phyloP scores from a whole-genome alignment of 2,113 vertebrate species.

The Trinectes maculatus region DNA sequence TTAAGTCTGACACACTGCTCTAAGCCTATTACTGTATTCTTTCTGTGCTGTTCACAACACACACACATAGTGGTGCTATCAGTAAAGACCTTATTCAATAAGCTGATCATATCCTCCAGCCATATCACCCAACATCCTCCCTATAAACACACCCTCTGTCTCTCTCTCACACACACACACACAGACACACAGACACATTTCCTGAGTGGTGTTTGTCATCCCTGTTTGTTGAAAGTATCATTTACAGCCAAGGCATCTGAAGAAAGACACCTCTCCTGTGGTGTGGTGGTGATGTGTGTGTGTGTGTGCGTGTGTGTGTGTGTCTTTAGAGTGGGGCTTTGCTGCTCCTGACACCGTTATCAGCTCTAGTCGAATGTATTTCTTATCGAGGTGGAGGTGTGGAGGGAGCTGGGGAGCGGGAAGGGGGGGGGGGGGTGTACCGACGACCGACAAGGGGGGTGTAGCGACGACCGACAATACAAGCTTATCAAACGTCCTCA shows the following conservation, averaged over 20 bases:
- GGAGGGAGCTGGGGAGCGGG: slow-evolving; percentile 71
- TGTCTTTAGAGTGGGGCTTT: slow-evolving; percentile 88
- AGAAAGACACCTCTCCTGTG: slow-evolving; percentile 82
- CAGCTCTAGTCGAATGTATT: slow-evolving; percentile 99
- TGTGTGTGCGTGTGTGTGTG: slow-evolving; percentile 79
- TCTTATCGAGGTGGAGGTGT: slow-evolving; percentile 89
- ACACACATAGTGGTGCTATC: slow-evolving; percentile 63
- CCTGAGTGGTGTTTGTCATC: slow-evolving; percentile 58
- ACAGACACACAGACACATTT: slow-evolving; percentile 67
- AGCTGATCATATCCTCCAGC: slow-evolving; percentile 72
- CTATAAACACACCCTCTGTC: slow-evolving; percentile 37
- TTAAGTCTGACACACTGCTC: slow-evolving; percentile 68
- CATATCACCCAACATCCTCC: slow-evolving; percentile 64
- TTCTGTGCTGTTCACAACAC: slow-evolving; percentile 63
- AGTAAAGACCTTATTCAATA: slow-evolving; percentile 77
- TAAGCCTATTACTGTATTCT: slow-evolving; percentile 77
- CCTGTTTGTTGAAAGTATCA: slow-evolving; percentile 92
- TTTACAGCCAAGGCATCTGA: slow-evolving; percentile 87
- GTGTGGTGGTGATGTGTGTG: slow-evolving; percentile 75
- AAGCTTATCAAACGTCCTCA: slow-evolving; percentile 99
- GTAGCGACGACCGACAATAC: slow-evolving; percentile 88
- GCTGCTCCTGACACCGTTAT: slow-evolving; percentile 93
- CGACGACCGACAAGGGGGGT: slow-evolving; percentile 85
- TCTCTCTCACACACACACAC: slow-evolving; percentile 60
- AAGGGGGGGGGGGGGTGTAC: background rate